Evolutionary conservation across 2,797 vertebrate species (phyloP).

Genomic region (Sebastes miniatus): DNA sequence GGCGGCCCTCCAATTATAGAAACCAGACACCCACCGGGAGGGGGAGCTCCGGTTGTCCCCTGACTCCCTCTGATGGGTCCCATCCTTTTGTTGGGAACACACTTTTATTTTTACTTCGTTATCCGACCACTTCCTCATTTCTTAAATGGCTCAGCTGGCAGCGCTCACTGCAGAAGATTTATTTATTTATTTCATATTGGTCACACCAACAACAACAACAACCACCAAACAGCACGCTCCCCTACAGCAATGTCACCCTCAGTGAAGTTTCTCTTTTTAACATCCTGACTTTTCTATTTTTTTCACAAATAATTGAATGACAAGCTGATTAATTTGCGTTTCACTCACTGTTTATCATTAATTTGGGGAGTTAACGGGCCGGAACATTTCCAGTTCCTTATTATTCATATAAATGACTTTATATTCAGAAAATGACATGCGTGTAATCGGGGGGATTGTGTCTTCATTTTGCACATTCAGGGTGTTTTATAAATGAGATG

Average conservation of each 20-base stretch:
- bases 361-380: slow-evolving; percentile 32
- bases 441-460: background rate
- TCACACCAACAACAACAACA: slow-evolving; percentile 3
- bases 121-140: slow-evolving; percentile 14
- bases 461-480: background rate
- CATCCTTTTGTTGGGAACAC: slow-evolving; percentile 21
- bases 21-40: slow-evolving; percentile 58
- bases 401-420: slow-evolving; percentile 1
- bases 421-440: background rate
- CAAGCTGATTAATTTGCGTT: slow-evolving; percentile 33
- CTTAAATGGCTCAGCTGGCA: slow-evolving; percentile 27
- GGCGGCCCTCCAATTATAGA: slow-evolving; percentile 72
- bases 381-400: slow-evolving; percentile 29
- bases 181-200: background rate
- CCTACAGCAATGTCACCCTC: slow-evolving; percentile 12
- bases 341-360: slow-evolving; percentile 29
- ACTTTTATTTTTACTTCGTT: slow-evolving; percentile 9
- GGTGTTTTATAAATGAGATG: background rate
- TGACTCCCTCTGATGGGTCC: slow-evolving; percentile 26
- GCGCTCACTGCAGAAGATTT: background rate
- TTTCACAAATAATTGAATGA: slow-evolving; percentile 9
- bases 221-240: background rate
- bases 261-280: background rate
- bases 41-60: slow-evolving; percentile 8
- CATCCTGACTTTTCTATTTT: background rate